These are phyloP conservation scores for Maniola jurtina DNA, from an alignment of 1,140 invertebrate species.

Conservation along the genomic window DNA sequence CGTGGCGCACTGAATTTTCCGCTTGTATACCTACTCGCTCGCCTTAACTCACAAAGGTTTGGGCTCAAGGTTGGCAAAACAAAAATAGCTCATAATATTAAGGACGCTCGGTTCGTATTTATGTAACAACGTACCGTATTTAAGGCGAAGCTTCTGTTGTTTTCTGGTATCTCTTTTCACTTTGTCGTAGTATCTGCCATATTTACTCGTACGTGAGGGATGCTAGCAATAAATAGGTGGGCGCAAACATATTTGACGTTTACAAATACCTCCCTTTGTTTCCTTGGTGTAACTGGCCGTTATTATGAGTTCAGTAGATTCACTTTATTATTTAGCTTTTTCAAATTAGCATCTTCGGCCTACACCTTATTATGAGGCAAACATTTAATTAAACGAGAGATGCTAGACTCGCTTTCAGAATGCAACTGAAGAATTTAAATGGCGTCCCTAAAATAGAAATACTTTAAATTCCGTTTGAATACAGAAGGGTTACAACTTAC, in stretches of 20 bases:
- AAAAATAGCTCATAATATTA: constrained; percentile 46
- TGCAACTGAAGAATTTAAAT: constrained; percentile 27
- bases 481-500: constrained; percentile 20
- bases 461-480: constrained; percentile 29
- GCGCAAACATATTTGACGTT: constrained; percentile 75
- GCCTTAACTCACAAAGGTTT: constrained; percentile 45
- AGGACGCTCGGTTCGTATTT: constrained; percentile 43
- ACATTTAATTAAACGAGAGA: constrained; percentile 23
- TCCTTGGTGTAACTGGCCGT: constrained; percentile 50
- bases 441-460: constrained; percentile 27
- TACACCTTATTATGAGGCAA: background rate
- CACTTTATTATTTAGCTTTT: constrained; percentile 2
- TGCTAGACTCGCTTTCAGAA: constrained; percentile 24
- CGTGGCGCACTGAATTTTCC: constrained; percentile 78
- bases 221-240: constrained; percentile 73
- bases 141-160: constrained; percentile 45
- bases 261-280: constrained; percentile 63
- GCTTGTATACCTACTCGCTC: constrained; percentile 57
- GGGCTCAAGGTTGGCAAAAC: constrained; percentile 36
- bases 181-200: constrained; percentile 73
- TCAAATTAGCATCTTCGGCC: background rate
- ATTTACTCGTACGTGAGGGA: constrained; percentile 76
- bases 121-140: constrained; percentile 23
- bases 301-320: constrained; percentile 45
- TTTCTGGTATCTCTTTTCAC: constrained; percentile 71